Evolutionary conservation across 2,797 vertebrate species (phyloP).

Genomic region (Aeoliscus strigatus): DNA sequence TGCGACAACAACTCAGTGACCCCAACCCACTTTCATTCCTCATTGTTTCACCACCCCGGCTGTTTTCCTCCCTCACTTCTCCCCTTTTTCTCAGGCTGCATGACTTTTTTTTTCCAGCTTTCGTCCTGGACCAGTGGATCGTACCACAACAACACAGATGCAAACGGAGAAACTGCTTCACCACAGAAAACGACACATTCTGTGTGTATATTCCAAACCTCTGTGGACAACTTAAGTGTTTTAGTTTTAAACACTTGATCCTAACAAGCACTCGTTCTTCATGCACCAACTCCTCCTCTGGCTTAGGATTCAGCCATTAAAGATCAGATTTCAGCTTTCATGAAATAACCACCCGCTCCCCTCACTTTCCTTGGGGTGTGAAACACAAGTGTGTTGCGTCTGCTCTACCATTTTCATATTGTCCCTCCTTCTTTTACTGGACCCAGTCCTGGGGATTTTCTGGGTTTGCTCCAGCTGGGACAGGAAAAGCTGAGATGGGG

Average conservation of each 20-base stretch:
- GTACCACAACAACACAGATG: constrained; percentile 13
- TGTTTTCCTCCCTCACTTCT: constrained; percentile 36
- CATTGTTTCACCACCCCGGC: constrained; percentile 48
- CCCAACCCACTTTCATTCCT: constrained; percentile 42
- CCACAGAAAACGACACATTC: too few relatives aligned
- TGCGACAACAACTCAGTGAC: constrained; percentile 39
- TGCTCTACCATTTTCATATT: constrained; percentile 19
- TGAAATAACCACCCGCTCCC: constrained; percentile 10
- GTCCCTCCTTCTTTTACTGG: constrained; percentile 33
- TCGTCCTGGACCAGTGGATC: constrained; percentile 7
- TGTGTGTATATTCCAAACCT: too few relatives aligned
- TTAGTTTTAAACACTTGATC: neutral
- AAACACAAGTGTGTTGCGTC: neutral
- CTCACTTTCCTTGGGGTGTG: too few relatives aligned
- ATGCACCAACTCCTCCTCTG: constrained; percentile 12
- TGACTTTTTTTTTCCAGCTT: constrained; percentile 32
- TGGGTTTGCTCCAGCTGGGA: constrained; percentile 54
- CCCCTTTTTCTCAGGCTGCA: constrained; percentile 17
- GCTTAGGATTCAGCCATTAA: constrained; percentile 20
- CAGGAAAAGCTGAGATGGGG: constrained; percentile 54
- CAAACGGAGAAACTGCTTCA: neutral
- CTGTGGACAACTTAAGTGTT: too few relatives aligned
- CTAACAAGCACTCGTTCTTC: constrained; percentile 15
- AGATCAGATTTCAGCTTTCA: constrained; percentile 19
- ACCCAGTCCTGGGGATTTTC: constrained; percentile 52